Evolutionary conservation across 2,797 vertebrate species (phyloP), one percentile per base, ranked within the genome.

Genomic region (Enteromius paludinosus): DNA sequence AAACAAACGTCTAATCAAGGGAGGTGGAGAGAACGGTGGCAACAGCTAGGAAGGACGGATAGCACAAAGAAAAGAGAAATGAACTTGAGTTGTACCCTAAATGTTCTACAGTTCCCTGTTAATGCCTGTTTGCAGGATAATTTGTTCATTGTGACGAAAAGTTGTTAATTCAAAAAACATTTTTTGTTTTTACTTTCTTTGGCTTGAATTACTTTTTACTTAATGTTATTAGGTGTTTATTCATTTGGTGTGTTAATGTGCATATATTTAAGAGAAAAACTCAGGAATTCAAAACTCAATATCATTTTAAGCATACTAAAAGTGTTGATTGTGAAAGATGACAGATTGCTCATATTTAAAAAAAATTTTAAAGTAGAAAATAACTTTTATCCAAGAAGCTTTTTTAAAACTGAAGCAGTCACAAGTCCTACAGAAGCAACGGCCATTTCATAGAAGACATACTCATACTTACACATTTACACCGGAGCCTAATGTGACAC

Each of bases 1-100:
- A 90, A 96, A 97, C 92, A 99, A 99, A 91, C 96, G 97, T 64
- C 96, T 99, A 76, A 99, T 99, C 89, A 97, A 96, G 83, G 96
- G 96, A 69, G 92, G 95, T 0, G 84, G 76, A 84, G 96, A 95
- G 89, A 95, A 94, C 0, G 91, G 92, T 15, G 95, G 96, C 65
- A 94, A 96, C 90, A 97, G 95, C 92, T 99, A 98, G 89, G 23
- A 38, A 66, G 33, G 18, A 69, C 25, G 52, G 5, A 52, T n/a
- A 45, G 10, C 47, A 45, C 52, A 30, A 33, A 33, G 6, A 90
- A 80, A 65, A 0, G 41, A 59, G 45, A 68, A 86, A 20, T 69
- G 49, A 79, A 41, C 59, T 72, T 71, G 5, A 28, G 20, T 25
- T 41, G 52, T 23, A 79, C n/a, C 68, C 23, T 79, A 45, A 38